Evolutionary conservation across 2,888 invertebrate genomes (phyloP), one percentile per base, ranked within the genome.

Genomic region (Cyclophora albipunctata): DNA sequence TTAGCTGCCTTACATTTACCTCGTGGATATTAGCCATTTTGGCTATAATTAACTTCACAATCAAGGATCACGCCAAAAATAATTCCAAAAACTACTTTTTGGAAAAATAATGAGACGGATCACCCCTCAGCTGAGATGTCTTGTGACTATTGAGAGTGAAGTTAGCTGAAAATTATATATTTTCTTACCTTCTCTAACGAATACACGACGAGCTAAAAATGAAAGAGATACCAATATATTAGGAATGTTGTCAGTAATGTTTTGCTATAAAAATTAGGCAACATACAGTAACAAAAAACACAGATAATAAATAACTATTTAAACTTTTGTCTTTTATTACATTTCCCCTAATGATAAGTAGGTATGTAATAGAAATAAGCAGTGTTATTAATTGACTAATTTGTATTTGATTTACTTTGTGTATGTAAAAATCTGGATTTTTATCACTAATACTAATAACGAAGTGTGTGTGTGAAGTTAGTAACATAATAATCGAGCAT

Each of bases 1-100:
- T 93, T 54, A 95, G 92, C 69, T 93, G 76, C 62, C 75, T 81
- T 60, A 86, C 85, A 73, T 84, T 93, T 70, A 93, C 93, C 62
- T 93, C 92, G 73, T 91, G 89, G 55, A 90, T 71, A 64, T 84
- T 79, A 83, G 88, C 86, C 88, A 89, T 89, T 80, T 78, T 84
- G 84, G 84, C 84, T 78, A 70, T 46, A 65, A 62, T 67, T 61
- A 37, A 37, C 66, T 51, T 60, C 57, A 66, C 67, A 64, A 59
- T 54, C 55, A 60, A 66, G 64, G 20, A 20, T 20, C 59, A 57
- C 59, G 65, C 63, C 60, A 60, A 66, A 65, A 60, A 67, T 59
- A 62, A 71, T 64, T 63, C 66, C 62, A 64, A 67, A 72, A 64
- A 54, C 51, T 59, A 55, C 53, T 63, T 66, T 72, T 78, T 65